These are phyloP conservation scores for Ostrea edulis DNA, from an alignment of 1,140 invertebrate genomes.

Conservation along the genomic window DNA sequence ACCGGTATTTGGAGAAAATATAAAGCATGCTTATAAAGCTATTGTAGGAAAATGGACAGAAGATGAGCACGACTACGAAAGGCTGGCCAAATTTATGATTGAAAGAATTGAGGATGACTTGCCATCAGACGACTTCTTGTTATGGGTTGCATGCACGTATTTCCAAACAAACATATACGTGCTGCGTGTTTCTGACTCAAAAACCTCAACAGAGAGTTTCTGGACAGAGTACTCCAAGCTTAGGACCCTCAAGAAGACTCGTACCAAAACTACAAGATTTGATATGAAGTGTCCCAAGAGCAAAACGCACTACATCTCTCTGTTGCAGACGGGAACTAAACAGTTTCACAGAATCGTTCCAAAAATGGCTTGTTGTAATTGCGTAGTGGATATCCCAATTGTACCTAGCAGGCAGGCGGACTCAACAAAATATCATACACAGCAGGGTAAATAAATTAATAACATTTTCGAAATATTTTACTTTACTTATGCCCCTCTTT, in stretches of 20 bases:
- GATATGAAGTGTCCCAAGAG: background rate
- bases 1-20: background rate
- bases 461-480: too few species aligned
- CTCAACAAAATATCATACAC: background rate
- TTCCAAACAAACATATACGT: slow-evolving; percentile 41
- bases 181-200: background rate
- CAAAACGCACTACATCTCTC: slow-evolving; percentile 15
- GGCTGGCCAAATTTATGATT: background rate
- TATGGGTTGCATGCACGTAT: slow-evolving; percentile 25
- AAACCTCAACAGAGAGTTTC: slow-evolving; percentile 14
- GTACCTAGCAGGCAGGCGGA: background rate
- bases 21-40: background rate
- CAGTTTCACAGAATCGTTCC: slow-evolving; percentile 47
- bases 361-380: slow-evolving; percentile 35
- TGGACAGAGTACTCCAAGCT: slow-evolving; percentile 28
- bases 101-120: slow-evolving; percentile 46
- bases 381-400: background rate
- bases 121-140: background rate
- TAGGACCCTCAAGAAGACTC: background rate
- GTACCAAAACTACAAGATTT: background rate
- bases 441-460: background rate
- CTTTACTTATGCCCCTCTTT: too few species aligned
- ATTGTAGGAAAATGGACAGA: background rate
- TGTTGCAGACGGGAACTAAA: background rate
- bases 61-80: background rate